phyloP scores from a whole-genome alignment of 2,113 vertebrate genomes.

The Ptilorrhoa leucosticta region DNA sequence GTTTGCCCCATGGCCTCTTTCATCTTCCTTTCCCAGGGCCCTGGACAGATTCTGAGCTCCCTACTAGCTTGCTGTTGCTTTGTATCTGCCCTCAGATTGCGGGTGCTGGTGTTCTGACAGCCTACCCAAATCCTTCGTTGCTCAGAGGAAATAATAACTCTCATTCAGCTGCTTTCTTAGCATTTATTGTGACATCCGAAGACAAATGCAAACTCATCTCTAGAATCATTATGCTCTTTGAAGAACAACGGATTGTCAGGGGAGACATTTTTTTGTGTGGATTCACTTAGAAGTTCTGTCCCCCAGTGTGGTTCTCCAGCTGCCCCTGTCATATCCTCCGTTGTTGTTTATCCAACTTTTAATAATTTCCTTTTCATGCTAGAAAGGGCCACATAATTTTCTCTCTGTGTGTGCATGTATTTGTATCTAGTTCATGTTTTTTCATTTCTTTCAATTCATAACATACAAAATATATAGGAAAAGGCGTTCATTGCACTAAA shows the following conservation, averaged over 20 bases:
- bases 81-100: background rate
- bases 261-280: conserved; percentile 55
- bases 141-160: conserved; percentile 57
- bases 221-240: conserved; percentile 69
- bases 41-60: conserved; percentile 3
- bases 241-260: conserved; percentile 63
- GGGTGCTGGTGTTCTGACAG: conserved; percentile 16
- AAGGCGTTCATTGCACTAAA: background rate
- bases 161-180: conserved; percentile 57
- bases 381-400: conserved; percentile 54
- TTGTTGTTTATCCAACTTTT: conserved; percentile 61
- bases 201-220: conserved; percentile 64
- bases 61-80: background rate
- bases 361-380: conserved; percentile 61
- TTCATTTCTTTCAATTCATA: conserved; percentile 9
- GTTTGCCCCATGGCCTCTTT: conserved; percentile 42
- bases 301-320: conserved; percentile 61
- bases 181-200: conserved; percentile 55
- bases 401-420: conserved; percentile 52
- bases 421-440: conserved; percentile 38
- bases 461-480: conserved; percentile 1
- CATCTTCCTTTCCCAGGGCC: conserved; percentile 12
- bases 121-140: conserved; percentile 21
- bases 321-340: conserved; percentile 50
- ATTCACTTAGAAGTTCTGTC: conserved; percentile 66